Conservation (phyloP, 2,888 invertebrate species). For the Xylocampa areola region DNA sequence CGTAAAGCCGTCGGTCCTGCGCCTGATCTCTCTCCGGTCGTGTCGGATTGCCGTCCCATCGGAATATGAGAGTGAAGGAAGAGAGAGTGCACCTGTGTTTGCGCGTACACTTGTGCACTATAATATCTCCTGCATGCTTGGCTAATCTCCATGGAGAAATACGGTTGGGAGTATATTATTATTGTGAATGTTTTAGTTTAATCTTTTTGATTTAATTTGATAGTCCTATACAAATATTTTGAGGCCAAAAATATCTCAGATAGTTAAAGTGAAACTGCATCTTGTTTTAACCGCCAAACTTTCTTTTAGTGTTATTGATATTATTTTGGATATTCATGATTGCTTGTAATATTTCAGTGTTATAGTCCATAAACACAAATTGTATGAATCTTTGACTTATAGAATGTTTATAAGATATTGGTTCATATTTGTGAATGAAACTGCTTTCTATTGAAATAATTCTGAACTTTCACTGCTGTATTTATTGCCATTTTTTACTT, state of each 20-base stretch:
- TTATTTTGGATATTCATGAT: slow-evolving; percentile 12
- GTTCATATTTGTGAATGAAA: slow-evolving; percentile 1
- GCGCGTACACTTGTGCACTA: too few species aligned
- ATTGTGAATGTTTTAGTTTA: neutral
- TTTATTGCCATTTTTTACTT: neutral
- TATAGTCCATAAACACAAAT: slow-evolving; percentile 18
- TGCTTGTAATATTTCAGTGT: slow-evolving; percentile 24
- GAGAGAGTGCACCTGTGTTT: too few species aligned
- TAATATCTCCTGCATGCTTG: too few species aligned
- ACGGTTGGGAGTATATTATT: too few species aligned
- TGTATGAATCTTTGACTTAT: neutral
- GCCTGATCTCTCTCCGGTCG: too few species aligned
- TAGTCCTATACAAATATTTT: neutral
- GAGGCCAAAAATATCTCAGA: slow-evolving; percentile 27
- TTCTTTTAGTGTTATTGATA: slow-evolving; percentile 38
- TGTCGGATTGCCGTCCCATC: too few species aligned
- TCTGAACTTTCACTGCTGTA: slow-evolving; percentile 12
- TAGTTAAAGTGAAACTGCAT: slow-evolving; percentile 36
- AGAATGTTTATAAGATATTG: slow-evolving; percentile 2
- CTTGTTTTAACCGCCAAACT: slow-evolving; percentile 33
- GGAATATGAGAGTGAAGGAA: too few species aligned
- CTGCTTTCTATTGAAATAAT: slow-evolving; percentile 14
- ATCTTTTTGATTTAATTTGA: neutral
- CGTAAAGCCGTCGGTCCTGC: too few species aligned
- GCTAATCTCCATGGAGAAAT: too few species aligned